phyloP scores from a whole-genome alignment of 53 echinoderm and acorn worm species.

The Temnopleurus reevesii region DNA sequence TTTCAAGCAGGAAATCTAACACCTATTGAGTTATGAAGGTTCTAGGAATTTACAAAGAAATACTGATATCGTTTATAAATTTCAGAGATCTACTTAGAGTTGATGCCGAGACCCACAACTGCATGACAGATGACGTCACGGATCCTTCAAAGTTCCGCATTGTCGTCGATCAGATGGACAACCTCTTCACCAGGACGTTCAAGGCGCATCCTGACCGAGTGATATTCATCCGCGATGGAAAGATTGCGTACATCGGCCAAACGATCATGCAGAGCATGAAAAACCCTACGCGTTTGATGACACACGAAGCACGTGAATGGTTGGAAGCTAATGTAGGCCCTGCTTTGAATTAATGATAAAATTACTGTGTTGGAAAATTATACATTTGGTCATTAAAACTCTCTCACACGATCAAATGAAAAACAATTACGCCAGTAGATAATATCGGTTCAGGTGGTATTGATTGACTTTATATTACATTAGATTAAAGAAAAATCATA shows the following conservation, averaged over 20 bases:
- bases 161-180: slow-evolving; percentile 74
- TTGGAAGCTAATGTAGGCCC: slow-evolving; percentile 28
- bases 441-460: no score
- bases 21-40: no score
- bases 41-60: no score
- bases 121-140: slow-evolving; percentile 66
- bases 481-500: no score
- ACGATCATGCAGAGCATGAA: slow-evolving; percentile 41
- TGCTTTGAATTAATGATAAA: no score
- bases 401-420: no score
- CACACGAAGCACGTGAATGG: slow-evolving; percentile 72
- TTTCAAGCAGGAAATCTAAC: no score
- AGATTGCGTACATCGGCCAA: slow-evolving; percentile 64
- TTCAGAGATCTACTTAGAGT: slow-evolving; percentile 61
- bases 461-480: no score
- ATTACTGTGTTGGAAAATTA: no score
- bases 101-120: slow-evolving; percentile 50
- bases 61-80: no score
- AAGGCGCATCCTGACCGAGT: slow-evolving; percentile 77
- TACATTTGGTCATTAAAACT: no score
- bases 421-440: no score
- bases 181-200: slow-evolving; percentile 61
- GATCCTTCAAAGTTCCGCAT: slow-evolving; percentile 63
- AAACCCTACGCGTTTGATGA: slow-evolving; percentile 62
- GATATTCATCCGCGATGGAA: slow-evolving; percentile 62